Conservation (phyloP, 1,140 invertebrate species). For the Drosophila saltans region DNA sequence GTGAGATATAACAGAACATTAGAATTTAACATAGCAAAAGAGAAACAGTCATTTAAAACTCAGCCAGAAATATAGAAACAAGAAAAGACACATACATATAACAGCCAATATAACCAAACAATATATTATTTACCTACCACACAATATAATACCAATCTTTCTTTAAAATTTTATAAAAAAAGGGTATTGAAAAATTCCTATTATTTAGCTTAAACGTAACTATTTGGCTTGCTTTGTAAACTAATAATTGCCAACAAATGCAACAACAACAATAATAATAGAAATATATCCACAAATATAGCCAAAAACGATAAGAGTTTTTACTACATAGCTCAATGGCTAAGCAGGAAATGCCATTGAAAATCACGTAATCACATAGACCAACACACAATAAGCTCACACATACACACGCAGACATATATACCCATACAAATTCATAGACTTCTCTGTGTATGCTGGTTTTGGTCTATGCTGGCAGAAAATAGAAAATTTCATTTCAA, state of each 20-base stretch:
- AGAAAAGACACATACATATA: no score
- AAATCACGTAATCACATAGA: conserved; percentile 71
- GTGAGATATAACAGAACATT: no score
- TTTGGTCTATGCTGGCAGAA: conserved; percentile 28
- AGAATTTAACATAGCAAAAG: no score
- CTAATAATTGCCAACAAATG: conserved; percentile 53
- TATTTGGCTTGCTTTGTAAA: conserved; percentile 22
- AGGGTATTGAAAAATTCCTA: background rate
- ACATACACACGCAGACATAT: conserved; percentile 26
- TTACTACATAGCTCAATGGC: conserved; percentile 43
- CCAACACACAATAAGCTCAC: conserved; percentile 26
- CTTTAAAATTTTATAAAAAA: no score
- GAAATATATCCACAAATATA: conserved; percentile 55
- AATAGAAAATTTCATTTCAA: conserved; percentile 77
- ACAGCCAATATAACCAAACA: no score
- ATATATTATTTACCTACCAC: no score
- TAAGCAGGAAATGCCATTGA: conserved; percentile 77
- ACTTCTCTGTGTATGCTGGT: conserved; percentile 21
- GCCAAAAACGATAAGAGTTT: conserved; percentile 53
- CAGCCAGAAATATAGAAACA: no score
- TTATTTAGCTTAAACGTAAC: background rate
- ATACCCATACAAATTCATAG: conserved; percentile 5
- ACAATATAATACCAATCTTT: no score
- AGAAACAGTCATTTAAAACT: no score
- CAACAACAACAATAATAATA: conserved; percentile 60